These are phyloP conservation scores for Zele albiditarsus DNA, from an alignment of 2,888 invertebrate species.

Conservation along the genomic window DNA sequence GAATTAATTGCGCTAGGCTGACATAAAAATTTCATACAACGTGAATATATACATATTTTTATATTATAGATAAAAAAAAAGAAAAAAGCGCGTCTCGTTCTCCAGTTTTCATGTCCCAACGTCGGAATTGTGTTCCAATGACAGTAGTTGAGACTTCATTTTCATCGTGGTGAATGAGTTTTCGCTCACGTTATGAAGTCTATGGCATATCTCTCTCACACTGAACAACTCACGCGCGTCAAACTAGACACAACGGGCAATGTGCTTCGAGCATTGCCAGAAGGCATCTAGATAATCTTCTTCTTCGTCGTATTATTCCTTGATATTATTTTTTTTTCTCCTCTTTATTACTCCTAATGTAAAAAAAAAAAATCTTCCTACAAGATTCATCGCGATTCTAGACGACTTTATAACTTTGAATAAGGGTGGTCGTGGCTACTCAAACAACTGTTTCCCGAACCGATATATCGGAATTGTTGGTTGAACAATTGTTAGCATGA, in stretches of 20 bases:
- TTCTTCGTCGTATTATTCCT: not conserved
- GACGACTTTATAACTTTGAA: constrained; percentile 19
- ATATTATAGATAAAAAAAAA: constrained; percentile 5
- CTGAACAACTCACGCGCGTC: constrained; percentile 1
- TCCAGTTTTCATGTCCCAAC: constrained; percentile 42
- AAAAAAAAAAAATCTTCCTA: not conserved
- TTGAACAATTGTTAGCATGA: constrained; percentile 48
- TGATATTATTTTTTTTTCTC: constrained; percentile 15
- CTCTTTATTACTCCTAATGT: not conserved
- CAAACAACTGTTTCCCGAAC: constrained; percentile 30
- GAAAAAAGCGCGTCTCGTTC: constrained; percentile 22
- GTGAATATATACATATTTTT: not conserved
- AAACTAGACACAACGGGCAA: not conserved
- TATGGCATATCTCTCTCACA: not conserved
- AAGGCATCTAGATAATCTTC: constrained; percentile 1
- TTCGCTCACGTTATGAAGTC: constrained; percentile 18
- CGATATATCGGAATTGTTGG: constrained; percentile 40
- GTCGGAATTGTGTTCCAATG: constrained; percentile 40
- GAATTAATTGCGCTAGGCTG: constrained; percentile 50
- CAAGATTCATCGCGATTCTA: constrained; percentile 3
- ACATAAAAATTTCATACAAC: constrained; percentile 43
- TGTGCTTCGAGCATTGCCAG: constrained; percentile 1
- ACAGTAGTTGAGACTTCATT: constrained; percentile 42
- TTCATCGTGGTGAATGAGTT: constrained; percentile 40
- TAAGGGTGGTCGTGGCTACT: constrained; percentile 22